phyloP scores from a whole-genome alignment of 1,140 invertebrate genomes.

The Heterodera schachtii region DNA sequence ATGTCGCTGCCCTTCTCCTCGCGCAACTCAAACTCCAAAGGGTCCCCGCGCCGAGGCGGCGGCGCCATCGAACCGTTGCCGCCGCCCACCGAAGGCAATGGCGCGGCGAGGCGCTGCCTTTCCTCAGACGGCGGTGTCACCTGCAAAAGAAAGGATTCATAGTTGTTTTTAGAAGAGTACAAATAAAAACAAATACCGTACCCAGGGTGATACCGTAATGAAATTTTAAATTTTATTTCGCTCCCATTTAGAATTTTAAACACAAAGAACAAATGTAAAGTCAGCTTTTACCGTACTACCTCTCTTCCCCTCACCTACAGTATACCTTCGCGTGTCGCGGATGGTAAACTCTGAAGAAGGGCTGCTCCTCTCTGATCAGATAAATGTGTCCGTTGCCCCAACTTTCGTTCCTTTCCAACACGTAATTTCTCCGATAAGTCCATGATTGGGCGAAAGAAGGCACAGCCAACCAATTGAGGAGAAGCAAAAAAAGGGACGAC shows the following conservation, averaged over 20 bases:
- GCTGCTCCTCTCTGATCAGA: constrained; percentile 34
- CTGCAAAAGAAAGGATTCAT: too few species aligned
- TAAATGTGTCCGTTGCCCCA: constrained; percentile 36
- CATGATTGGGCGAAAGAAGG: neutral
- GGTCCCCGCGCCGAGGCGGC: too few species aligned
- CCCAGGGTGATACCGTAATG: too few species aligned
- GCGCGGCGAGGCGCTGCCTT: too few species aligned
- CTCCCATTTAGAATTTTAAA: too few species aligned
- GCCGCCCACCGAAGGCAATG: neutral
- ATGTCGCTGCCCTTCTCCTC: constrained; percentile 28
- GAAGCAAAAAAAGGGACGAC: neutral
- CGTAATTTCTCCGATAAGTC: constrained; percentile 22
- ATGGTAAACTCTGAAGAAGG: constrained; percentile 43
- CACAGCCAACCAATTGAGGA: neutral
- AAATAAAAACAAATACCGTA: too few species aligned
- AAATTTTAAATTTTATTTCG: too few species aligned
- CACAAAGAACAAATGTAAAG: too few species aligned
- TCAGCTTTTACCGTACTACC: too few species aligned
- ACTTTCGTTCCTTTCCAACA: constrained; percentile 23
- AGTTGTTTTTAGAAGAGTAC: too few species aligned
- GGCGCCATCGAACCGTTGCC: neutral
- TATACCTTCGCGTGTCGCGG: constrained; percentile 31
- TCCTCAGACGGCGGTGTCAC: constrained; percentile 9
- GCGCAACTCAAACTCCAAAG: constrained; percentile 16
- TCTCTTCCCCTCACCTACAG: too few species aligned